These are phyloP conservation scores for Norana najaformis DNA, from an alignment of 2,888 invertebrate genomes.

Conservation along the genomic window DNA sequence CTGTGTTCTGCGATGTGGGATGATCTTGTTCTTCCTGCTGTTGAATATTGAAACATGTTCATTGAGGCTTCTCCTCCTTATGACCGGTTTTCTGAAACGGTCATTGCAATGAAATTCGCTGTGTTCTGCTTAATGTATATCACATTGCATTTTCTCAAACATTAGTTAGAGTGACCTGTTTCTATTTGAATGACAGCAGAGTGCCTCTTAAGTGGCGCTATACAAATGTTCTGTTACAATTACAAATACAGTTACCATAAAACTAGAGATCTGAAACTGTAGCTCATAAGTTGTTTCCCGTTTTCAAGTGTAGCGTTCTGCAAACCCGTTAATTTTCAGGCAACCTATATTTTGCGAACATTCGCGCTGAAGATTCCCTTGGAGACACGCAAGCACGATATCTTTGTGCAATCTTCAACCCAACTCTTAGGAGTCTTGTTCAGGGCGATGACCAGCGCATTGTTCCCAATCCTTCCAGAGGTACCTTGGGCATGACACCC, in stretches of 20 bases:
- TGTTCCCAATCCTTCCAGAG: background rate
- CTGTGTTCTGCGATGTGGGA: too few species aligned
- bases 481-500: constrained; percentile 20
- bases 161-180: background rate
- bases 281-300: background rate
- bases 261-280: background rate
- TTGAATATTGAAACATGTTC: too few species aligned
- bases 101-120: too few species aligned
- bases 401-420: constrained; percentile 27
- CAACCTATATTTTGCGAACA: constrained; percentile 33
- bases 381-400: background rate
- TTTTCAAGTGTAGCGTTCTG: background rate
- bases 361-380: constrained; percentile 14
- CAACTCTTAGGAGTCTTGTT: constrained; percentile 10
- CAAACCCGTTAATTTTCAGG: constrained; percentile 26
- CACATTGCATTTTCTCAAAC: background rate
- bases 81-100: too few species aligned
- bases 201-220: background rate
- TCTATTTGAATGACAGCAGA: background rate
- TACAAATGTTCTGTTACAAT: background rate
- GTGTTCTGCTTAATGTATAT: too few species aligned
- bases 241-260: background rate
- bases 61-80: too few species aligned
- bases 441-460: constrained; percentile 28
- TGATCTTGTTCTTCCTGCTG: too few species aligned